Evolutionary conservation across 2,888 invertebrate genomes (phyloP).

Genomic region (Hololepta plana): DNA sequence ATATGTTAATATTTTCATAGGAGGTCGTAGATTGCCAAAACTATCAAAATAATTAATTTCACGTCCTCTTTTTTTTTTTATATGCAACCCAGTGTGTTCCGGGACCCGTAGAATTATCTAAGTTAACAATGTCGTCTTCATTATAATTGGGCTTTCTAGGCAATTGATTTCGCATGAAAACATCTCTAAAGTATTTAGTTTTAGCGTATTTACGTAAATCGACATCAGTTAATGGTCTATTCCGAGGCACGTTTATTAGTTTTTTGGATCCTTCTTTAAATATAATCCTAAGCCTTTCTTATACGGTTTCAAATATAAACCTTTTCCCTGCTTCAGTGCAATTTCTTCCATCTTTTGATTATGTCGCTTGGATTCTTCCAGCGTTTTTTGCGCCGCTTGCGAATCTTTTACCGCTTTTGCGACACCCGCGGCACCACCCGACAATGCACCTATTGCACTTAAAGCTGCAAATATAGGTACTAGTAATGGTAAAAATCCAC

Average conservation of each 20-base stretch:
- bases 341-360: conserved; percentile 22
- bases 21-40: conserved; percentile 18
- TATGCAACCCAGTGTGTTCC: conserved; percentile 21
- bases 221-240: conserved; percentile 15
- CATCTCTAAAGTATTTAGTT: conserved; percentile 17
- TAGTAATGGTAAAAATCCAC: conserved; percentile 18
- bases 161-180: conserved; percentile 21
- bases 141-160: conserved; percentile 12
- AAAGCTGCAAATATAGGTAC: conserved; percentile 20
- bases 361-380: conserved; percentile 18
- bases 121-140: conserved; percentile 15
- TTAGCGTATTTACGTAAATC: conserved; percentile 16
- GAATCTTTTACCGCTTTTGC: conserved; percentile 19
- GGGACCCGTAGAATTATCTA: conserved; percentile 12
- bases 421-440: conserved; percentile 20
- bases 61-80: conserved; percentile 13
- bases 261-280: conserved; percentile 9
- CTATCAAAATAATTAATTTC: conserved; percentile 20
- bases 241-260: conserved; percentile 12
- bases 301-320: conserved; percentile 17
- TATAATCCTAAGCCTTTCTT: conserved; percentile 10
- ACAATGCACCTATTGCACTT: conserved; percentile 18
- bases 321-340: conserved; percentile 16
- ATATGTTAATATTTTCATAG: conserved; percentile 15
- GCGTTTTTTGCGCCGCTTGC: conserved; percentile 16